Conservation (phyloP, 2,888 invertebrate species). For the Orthonychiurus folsomi region DNA sequence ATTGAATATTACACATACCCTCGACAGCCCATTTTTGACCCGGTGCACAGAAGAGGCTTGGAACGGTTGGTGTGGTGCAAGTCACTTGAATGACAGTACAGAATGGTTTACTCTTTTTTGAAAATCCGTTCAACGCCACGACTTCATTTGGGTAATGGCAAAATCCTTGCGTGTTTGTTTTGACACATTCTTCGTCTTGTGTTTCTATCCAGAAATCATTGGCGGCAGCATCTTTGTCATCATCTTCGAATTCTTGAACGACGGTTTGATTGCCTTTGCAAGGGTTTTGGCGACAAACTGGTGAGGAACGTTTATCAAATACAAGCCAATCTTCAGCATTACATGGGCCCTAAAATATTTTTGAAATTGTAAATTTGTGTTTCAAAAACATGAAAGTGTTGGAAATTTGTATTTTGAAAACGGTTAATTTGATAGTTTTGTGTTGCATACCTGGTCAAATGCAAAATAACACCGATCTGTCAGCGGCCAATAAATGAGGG, state of each 20-base stretch:
- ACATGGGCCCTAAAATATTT: constrained; percentile 8
- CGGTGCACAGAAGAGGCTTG: constrained; percentile 2
- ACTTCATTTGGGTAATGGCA: constrained; percentile 4
- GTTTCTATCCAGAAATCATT: neutral
- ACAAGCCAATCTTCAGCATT: neutral
- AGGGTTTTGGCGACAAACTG: constrained; percentile 8
- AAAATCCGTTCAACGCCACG: neutral
- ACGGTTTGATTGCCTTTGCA: neutral
- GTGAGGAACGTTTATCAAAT: neutral
- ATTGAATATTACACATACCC: neutral
- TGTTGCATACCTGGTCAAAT: constrained; percentile 9
- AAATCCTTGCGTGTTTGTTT: constrained; percentile 2
- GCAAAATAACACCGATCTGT: constrained; percentile 7
- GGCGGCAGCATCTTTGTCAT: neutral
- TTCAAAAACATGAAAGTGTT: too few relatives aligned
- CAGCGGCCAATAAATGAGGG: constrained; percentile 4
- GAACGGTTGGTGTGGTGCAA: neutral
- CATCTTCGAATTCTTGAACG: too few relatives aligned
- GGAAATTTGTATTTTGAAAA: too few relatives aligned
- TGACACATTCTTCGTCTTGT: neutral
- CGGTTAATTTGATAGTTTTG: too few relatives aligned
- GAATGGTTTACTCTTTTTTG: neutral
- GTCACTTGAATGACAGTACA: neutral
- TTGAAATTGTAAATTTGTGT: neutral
- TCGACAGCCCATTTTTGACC: constrained; percentile 4